These are phyloP conservation scores for Callipepla squamata DNA, from an alignment of 2,113 vertebrate genomes.

Conservation along the genomic window DNA sequence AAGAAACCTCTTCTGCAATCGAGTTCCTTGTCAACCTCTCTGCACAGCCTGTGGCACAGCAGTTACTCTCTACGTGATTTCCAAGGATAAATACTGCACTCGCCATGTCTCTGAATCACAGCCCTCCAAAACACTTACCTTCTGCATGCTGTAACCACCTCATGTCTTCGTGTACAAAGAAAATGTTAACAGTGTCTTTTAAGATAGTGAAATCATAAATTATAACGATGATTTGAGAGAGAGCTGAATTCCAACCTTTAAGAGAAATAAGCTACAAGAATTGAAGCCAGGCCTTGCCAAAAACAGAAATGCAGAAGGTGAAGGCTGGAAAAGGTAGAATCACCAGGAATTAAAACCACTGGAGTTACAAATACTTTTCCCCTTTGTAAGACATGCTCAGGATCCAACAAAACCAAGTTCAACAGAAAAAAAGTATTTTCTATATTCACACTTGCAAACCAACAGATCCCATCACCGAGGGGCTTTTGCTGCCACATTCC, in stretches of 20 bases:
- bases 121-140: not conserved
- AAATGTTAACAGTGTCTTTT: not conserved
- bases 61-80: not conserved
- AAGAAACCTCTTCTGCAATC: not conserved
- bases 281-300: not conserved
- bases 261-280: not conserved
- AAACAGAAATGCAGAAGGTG: not conserved
- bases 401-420: not conserved
- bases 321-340: not conserved
- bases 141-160: not conserved
- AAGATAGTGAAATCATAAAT: not conserved
- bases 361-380: accelerated
- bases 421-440: not conserved
- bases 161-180: not conserved
- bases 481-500: not conserved
- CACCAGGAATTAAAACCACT: not conserved
- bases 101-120: accelerated
- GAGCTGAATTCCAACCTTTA: not conserved
- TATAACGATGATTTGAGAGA: not conserved
- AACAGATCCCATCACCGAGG: not conserved
- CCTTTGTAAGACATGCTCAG: not conserved
- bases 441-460: not conserved
- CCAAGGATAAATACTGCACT: not conserved
- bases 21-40: not conserved
- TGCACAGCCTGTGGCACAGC: not conserved